Evolutionary conservation across 2,888 invertebrate genomes (phyloP).

Genomic region (Luffia ferchaultella): DNA sequence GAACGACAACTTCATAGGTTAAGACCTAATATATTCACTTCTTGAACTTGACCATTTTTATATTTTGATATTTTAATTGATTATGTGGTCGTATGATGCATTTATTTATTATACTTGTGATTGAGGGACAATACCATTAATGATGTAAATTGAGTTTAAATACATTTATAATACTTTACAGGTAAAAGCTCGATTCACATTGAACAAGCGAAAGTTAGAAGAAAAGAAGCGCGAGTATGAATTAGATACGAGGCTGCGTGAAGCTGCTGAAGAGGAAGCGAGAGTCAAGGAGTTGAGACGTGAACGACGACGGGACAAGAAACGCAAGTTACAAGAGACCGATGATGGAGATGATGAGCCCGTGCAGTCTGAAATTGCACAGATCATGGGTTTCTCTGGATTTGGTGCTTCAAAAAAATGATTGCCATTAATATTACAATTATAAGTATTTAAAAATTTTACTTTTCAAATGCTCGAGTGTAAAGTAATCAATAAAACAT

Average conservation of each 20-base stretch:
- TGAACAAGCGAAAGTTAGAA: constrained; percentile 92
- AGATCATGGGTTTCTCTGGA: constrained; percentile 95
- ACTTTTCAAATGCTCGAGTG: too few relatives aligned
- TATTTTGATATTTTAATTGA: too few relatives aligned
- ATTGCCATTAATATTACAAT: constrained; percentile 13
- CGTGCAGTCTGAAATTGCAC: constrained; percentile 78
- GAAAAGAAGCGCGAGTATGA: constrained; percentile 97
- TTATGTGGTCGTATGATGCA: too few relatives aligned
- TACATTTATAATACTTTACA: constrained; percentile 17
- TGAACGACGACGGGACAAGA: constrained; percentile 89
- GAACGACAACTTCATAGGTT: too few relatives aligned
- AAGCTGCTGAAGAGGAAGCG: constrained; percentile 96
- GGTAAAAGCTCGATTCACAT: constrained; percentile 89
- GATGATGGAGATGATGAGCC: constrained; percentile 50
- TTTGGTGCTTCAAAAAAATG: constrained; percentile 88
- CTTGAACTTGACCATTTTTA: too few relatives aligned
- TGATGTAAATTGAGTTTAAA: background rate
- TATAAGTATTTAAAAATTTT: too few relatives aligned
- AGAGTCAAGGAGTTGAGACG: constrained; percentile 88
- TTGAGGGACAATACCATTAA: background rate
- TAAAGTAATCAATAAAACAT: too few relatives aligned
- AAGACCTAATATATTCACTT: too few relatives aligned
- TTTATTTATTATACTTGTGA: background rate
- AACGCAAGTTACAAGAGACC: constrained; percentile 80
- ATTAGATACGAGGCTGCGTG: constrained; percentile 87